Evolutionary conservation across 2,888 invertebrate genomes (phyloP).

Genomic region (Trichogramma dendrolimi): DNA sequence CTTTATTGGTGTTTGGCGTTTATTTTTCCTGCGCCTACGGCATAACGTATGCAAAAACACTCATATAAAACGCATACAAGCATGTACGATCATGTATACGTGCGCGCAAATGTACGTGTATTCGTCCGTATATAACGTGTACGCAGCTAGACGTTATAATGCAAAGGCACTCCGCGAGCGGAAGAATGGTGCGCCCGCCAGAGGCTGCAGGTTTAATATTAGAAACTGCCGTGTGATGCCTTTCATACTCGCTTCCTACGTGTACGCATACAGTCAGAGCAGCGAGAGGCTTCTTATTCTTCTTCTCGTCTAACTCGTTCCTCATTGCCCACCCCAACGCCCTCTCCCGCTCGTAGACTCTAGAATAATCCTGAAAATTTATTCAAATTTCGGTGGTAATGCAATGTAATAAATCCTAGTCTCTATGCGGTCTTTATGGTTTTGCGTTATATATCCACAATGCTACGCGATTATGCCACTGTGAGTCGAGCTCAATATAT

Average conservation of each 20-base stretch:
- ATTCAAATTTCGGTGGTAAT: conserved; percentile 25
- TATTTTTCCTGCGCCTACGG: no score
- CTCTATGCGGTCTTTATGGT: conserved; percentile 4
- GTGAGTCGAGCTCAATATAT: no score
- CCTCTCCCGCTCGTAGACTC: conserved; percentile 18
- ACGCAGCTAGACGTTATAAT: no score
- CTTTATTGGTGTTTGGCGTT: conserved; percentile 11
- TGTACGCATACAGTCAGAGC: no score
- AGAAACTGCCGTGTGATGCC: conserved; percentile 23
- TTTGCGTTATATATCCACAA: conserved; percentile 15
- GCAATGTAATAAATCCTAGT: conserved; percentile 23
- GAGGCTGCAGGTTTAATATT: conserved; percentile 27
- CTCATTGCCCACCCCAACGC: no score
- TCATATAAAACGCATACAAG: not conserved
- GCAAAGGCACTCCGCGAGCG: no score
- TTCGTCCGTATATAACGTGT: not conserved
- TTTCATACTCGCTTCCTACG: conserved; percentile 8
- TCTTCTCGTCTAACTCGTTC: no score
- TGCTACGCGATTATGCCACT: no score
- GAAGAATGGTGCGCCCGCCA: not conserved
- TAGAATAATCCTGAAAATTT: conserved; percentile 26
- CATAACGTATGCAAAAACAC: not conserved
- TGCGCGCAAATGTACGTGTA: not conserved
- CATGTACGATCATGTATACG: not conserved
- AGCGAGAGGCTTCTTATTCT: no score